Conservation (phyloP, 2,888 invertebrate species). For the Sarcophaga carnaria region DNA sequence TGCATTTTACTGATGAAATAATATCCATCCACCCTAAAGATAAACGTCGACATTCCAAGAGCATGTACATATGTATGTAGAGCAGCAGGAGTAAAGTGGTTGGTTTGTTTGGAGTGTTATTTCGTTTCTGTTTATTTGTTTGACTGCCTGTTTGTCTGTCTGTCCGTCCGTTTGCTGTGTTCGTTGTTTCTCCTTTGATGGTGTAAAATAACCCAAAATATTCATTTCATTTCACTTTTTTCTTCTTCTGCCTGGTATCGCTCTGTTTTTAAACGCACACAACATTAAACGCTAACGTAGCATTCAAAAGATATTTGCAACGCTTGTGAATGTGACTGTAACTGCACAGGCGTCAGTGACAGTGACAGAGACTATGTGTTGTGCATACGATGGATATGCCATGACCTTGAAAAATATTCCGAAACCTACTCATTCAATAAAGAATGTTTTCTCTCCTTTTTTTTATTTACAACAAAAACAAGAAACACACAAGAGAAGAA, state of each 20-base stretch:
- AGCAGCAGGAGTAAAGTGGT: slow-evolving; percentile 13
- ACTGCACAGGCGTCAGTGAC: neutral
- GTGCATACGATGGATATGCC: slow-evolving; percentile 25
- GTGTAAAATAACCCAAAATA: slow-evolving; percentile 60
- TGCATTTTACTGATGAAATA: slow-evolving; percentile 65
- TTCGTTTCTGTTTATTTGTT: neutral
- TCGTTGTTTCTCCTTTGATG: slow-evolving; percentile 45
- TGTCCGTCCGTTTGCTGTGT: slow-evolving; percentile 6
- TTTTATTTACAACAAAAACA: slow-evolving; percentile 45
- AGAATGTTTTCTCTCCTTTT: slow-evolving; percentile 35
- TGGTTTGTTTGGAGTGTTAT: slow-evolving; percentile 13
- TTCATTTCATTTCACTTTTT: slow-evolving; percentile 45
- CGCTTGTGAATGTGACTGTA: neutral
- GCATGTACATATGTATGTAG: slow-evolving; percentile 4
- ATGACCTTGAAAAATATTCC: slow-evolving; percentile 80
- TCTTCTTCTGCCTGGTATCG: slow-evolving; percentile 3
- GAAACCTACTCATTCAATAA: slow-evolving; percentile 67
- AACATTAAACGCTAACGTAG: slow-evolving; percentile 34
- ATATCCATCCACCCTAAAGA: slow-evolving; percentile 46
- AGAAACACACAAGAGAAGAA: slow-evolving; percentile 16
- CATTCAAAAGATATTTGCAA: slow-evolving; percentile 5
- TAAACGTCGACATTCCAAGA: neutral
- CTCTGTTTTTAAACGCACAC: neutral
- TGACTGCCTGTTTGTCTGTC: neutral
- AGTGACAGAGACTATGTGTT: neutral